Percentiles rank a stretch among this genome's conserved stretches.
Evolutionary conservation across 2,888 invertebrate species (phyloP).

Genomic region (Epirrhoe alternata): DNA sequence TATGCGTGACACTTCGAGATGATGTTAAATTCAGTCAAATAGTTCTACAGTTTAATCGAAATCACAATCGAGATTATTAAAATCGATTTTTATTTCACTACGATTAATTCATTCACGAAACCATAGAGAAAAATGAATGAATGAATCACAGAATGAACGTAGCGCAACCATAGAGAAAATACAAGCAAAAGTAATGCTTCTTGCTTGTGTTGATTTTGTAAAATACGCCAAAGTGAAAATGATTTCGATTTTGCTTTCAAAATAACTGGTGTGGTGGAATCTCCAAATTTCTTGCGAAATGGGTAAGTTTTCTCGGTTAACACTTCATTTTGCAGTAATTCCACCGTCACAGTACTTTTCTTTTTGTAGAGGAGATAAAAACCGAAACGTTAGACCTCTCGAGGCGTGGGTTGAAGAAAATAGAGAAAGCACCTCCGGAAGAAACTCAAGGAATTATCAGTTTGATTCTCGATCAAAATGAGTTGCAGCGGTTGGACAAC

Average conservation of each 20-base stretch:
- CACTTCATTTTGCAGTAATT: background rate
- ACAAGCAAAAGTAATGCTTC: too few species aligned
- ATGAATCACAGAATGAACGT: too few species aligned
- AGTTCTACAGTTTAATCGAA: too few species aligned
- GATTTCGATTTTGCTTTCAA: constrained; percentile 2
- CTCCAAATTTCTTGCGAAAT: constrained; percentile 19
- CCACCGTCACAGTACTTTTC: background rate
- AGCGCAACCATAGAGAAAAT: too few species aligned
- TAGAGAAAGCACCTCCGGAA: constrained; percentile 89
- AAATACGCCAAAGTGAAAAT: constrained; percentile 1
- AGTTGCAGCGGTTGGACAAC: constrained; percentile 94
- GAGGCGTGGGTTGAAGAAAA: constrained; percentile 91
- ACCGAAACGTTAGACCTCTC: constrained; percentile 90
- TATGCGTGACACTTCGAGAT: too few species aligned
- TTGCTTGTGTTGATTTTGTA: background rate
- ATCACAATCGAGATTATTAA: too few species aligned
- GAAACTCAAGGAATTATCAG: constrained; percentile 88
- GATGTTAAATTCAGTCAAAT: too few species aligned
- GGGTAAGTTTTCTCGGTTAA: constrained; percentile 30
- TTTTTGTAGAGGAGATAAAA: constrained; percentile 54
- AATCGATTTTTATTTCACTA: too few species aligned
- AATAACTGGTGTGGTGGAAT: background rate
- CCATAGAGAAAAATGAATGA: too few species aligned
- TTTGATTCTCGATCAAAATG: constrained; percentile 94
- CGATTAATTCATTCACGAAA: too few species aligned